phyloP scores from a whole-genome alignment of 2,113 vertebrate genomes.

The Centropus unirufus region DNA sequence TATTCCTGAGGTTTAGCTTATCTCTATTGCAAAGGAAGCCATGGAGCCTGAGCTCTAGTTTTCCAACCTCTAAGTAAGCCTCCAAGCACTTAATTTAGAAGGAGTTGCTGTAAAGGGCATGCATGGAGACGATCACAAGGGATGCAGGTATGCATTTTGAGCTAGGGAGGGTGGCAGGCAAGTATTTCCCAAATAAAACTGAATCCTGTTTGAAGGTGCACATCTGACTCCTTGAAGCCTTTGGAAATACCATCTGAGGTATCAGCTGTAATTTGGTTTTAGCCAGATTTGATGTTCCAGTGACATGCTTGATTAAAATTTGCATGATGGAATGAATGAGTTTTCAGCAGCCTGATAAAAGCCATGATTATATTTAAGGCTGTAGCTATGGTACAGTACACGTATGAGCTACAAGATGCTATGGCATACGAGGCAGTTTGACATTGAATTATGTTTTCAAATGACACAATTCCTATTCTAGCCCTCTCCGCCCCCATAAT shows the following conservation, averaged over 20 bases:
- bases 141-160: neutral
- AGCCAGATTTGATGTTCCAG: neutral
- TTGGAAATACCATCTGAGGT: neutral
- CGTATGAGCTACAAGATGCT: neutral
- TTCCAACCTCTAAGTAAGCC: neutral
- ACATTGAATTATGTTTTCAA: neutral
- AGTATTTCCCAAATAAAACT: neutral
- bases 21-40: neutral
- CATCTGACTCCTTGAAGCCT: neutral
- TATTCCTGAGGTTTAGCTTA: neutral
- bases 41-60: neutral
- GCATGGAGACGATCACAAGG: neutral
- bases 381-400: neutral
- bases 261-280: neutral
- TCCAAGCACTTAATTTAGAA: neutral
- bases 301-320: neutral
- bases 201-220: neutral
- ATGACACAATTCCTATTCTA: neutral
- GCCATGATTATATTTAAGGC: neutral
- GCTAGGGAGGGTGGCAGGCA: neutral
- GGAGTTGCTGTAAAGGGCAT: neutral
- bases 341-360: neutral
- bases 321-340: neutral
- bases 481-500: fast-evolving
- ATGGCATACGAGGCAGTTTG: neutral